phyloP scores from a whole-genome alignment of 64 coral and sea anemone genomes.

The Anthopleura sola region DNA sequence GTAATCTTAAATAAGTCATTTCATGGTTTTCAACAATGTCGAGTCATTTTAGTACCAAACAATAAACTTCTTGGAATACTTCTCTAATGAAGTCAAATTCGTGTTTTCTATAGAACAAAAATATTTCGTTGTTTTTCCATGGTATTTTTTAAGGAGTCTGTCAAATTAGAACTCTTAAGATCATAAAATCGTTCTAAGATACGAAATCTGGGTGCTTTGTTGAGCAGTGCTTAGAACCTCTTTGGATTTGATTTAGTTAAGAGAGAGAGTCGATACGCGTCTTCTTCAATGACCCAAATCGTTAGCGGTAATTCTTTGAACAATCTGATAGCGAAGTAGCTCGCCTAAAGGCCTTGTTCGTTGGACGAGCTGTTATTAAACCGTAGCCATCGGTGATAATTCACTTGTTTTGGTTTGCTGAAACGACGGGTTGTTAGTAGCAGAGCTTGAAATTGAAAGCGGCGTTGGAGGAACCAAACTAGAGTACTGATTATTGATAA shows the following conservation, averaged over 20 bases:
- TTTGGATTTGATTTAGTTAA: not conserved
- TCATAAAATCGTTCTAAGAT: too few relatives aligned
- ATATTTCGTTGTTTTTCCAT: not conserved
- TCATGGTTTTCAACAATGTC: not conserved
- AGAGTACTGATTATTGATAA: not conserved
- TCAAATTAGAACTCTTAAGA: not conserved
- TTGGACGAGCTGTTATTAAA: not conserved
- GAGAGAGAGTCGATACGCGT: not conserved
- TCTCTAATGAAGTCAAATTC: not conserved
- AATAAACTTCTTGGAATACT: not conserved
- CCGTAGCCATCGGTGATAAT: slow-evolving; percentile 3
- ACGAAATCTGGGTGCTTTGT: too few relatives aligned
- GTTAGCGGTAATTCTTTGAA: slow-evolving; percentile 3
- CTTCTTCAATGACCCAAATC: not conserved
- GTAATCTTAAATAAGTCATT: slow-evolving; percentile 5
- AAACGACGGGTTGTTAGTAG: slow-evolving; percentile 1
- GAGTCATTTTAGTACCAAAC: not conserved
- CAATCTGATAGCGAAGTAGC: not conserved
- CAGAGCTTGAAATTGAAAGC: not conserved
- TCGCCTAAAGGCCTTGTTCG: not conserved
- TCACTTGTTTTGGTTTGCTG: slow-evolving; percentile 23
- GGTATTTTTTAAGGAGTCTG: not conserved
- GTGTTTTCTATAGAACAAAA: not conserved
- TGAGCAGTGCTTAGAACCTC: too few relatives aligned
- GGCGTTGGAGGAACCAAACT: not conserved